Evolutionary conservation across 2,888 invertebrate genomes (phyloP).

Genomic region (Papilio demoleus): DNA sequence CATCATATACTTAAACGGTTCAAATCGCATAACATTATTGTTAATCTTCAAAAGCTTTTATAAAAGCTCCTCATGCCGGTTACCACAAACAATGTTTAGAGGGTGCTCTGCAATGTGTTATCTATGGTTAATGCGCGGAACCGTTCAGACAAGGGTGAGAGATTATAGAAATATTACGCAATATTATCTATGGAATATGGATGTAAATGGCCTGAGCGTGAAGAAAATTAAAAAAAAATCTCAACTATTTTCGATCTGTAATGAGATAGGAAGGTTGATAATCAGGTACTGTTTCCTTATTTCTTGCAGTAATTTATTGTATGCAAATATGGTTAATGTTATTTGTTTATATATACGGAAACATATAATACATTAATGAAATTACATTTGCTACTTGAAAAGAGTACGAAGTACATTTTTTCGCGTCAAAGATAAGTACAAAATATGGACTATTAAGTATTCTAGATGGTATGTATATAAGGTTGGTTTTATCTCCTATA

Average conservation of each 20-base stretch:
- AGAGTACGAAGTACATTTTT: not conserved
- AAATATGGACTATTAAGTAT: not conserved
- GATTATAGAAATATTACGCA: slow-evolving; percentile 17
- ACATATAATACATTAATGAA: not conserved
- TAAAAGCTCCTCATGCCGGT: slow-evolving; percentile 32
- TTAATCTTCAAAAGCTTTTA: slow-evolving; percentile 20
- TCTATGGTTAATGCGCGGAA: slow-evolving; percentile 35
- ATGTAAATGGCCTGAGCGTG: not conserved
- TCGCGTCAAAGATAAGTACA: not conserved
- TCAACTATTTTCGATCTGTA: not conserved
- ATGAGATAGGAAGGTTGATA: slow-evolving; percentile 5
- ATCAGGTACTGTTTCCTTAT: not conserved
- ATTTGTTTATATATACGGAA: not conserved
- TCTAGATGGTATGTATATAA: not conserved
- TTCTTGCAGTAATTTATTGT: slow-evolving; percentile 17
- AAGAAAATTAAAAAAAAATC: not conserved
- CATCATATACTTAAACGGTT: not conserved
- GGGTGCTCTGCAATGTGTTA: slow-evolving; percentile 28
- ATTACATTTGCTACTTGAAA: not conserved
- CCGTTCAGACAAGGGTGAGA: slow-evolving; percentile 22
- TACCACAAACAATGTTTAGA: slow-evolving; percentile 33
- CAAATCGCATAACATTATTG: slow-evolving; percentile 3
- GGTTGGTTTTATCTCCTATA: not conserved
- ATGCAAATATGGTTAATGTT: slow-evolving; percentile 16
- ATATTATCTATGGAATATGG: slow-evolving; percentile 11